Evolutionary conservation across 1,140 invertebrate genomes (phyloP), one percentile per base, ranked within the genome.

Genomic region (Leptoteleia sp.): DNA sequence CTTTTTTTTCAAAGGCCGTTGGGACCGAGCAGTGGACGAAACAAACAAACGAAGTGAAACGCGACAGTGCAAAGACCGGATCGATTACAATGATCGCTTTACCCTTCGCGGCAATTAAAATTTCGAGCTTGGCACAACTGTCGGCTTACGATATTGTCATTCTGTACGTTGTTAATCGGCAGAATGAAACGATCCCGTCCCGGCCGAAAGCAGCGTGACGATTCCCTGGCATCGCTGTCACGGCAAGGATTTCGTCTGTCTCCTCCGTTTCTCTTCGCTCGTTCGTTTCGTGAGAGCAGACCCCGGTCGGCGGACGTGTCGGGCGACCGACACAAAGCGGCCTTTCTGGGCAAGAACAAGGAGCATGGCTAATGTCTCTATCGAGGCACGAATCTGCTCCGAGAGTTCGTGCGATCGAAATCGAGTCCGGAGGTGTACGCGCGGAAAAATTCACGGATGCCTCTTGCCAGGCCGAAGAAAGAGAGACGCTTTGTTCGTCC

Each of bases 401-500:
- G n/a, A n/a, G n/a, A n/a, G n/a, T n/a, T n/a, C n/a, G n/a, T n/a
- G n/a, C n/a, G n/a, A n/a, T n/a, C n/a, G n/a, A n/a, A n/a, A n/a
- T n/a, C n/a, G n/a, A n/a, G n/a, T n/a, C n/a, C n/a, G n/a, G n/a
- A n/a, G n/a, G n/a, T n/a, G n/a, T n/a, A n/a, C n/a, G n/a, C n/a
- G n/a, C n/a, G 59, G 57, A 80, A 76, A 80, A 80, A 80, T 80
- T 67, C 43, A 59, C 31, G 16, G 61, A 71, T 65, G 29, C 22
- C 54, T 67, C 67, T 73, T 57, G 59, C 45, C 50, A 72, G 57
- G n/a, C 47, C 42, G 45, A 43, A 75, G 52, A 52, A 61, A 52
- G 40, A 75, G 77, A 47, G n/a, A n/a, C 25, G 31, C 38, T 62
- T 54, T 72, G 72, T 77, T 80, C 65, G 42, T 54, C 29, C 52